Conservation (phyloP, 1,140 invertebrate species). For the Aethina tumida region DNA sequence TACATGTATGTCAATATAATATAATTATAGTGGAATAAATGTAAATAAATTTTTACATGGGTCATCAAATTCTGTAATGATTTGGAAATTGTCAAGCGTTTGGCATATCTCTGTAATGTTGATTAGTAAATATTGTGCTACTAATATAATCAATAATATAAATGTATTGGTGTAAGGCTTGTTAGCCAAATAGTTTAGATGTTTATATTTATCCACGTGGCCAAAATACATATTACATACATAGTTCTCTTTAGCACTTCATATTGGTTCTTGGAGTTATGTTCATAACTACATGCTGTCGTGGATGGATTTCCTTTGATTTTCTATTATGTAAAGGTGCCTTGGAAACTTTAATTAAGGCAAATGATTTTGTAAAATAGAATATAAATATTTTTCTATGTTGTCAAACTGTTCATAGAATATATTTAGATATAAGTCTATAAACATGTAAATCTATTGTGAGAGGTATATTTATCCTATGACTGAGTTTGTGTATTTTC, state of each 20-base stretch:
- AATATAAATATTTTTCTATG: conserved; percentile 40
- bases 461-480: conserved; percentile 30
- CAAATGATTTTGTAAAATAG: conserved; percentile 37
- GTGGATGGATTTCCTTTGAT: conserved; percentile 26
- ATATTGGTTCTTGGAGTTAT: conserved; percentile 11
- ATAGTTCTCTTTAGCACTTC: conserved; percentile 19
- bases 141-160: no score
- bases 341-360: conserved; percentile 35
- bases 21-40: no score
- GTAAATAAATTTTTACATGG: no score
- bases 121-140: no score
- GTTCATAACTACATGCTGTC: conserved; percentile 20
- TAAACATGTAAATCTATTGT: conserved; percentile 27
- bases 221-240: conserved; percentile 27
- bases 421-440: conserved; percentile 18
- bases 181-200: conserved; percentile 31
- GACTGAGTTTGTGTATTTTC: conserved; percentile 27
- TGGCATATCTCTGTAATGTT: no score
- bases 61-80: no score
- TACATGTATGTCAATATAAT: no score
- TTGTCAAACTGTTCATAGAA: conserved; percentile 37
- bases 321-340: conserved; percentile 34
- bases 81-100: no score
- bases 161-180: conserved; percentile 33
- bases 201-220: conserved; percentile 32